Evolutionary conservation across 1,140 invertebrate genomes (phyloP).

Genomic region (Caenorhabditis latens): DNA sequence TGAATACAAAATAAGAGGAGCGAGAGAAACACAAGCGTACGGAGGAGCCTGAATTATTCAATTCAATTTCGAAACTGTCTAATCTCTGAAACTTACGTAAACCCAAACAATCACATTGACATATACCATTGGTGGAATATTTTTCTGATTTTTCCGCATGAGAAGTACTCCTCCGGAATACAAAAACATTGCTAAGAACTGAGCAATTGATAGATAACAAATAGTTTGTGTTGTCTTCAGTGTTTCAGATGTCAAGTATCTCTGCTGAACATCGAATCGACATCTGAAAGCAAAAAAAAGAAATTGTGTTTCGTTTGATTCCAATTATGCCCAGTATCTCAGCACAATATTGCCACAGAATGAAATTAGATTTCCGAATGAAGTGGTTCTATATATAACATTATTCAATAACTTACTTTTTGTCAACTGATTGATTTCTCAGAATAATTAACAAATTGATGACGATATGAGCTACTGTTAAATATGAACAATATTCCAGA

Average conservation of each 20-base stretch:
- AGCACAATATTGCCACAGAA: too few relatives aligned
- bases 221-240: slow-evolving; percentile 43
- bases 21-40: slow-evolving; percentile 26
- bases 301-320: neutral
- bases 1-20: slow-evolving; percentile 6
- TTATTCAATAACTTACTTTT: neutral
- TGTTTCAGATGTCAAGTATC: slow-evolving; percentile 22
- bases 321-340: neutral
- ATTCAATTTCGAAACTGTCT: neutral
- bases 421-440: slow-evolving; percentile 7
- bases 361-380: too few relatives aligned
- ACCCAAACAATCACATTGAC: slow-evolving; percentile 40
- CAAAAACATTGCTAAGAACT: slow-evolving; percentile 21
- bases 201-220: slow-evolving; percentile 44
- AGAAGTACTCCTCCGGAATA: slow-evolving; percentile 28
- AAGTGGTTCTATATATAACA: too few relatives aligned
- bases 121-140: neutral
- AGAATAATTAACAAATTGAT: slow-evolving; percentile 7
- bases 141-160: slow-evolving; percentile 18
- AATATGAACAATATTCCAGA: slow-evolving; percentile 14
- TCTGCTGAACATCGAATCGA: slow-evolving; percentile 22
- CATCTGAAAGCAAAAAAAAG: slow-evolving; percentile 14
- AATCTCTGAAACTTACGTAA: slow-evolving; percentile 9
- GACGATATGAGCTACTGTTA: slow-evolving; percentile 25
- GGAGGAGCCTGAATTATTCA: slow-evolving; percentile 8